A percentile compares a stretch with the other conserved stretches of the same genome.
phyloP scores from a whole-genome alignment of 2,797 vertebrate genomes.

The Falco columbarius region DNA sequence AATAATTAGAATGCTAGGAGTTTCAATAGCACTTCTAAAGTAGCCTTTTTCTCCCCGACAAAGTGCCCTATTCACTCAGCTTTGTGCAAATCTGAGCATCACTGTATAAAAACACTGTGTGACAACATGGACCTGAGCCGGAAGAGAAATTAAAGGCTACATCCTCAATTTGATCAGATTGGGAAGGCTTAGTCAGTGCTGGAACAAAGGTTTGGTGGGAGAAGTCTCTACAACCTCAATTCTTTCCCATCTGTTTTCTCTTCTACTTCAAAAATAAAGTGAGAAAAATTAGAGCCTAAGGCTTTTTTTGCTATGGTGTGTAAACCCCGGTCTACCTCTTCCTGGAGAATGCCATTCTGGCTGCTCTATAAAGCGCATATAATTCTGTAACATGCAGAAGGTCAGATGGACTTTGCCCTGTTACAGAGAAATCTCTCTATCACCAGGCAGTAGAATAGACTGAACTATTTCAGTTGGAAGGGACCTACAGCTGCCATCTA shows the following conservation, averaged over 20 bases:
- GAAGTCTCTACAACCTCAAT: not conserved
- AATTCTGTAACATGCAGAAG: not conserved
- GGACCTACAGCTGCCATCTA: not conserved
- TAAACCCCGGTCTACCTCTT: not conserved
- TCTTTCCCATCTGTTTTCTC: not conserved
- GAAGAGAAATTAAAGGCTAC: not conserved
- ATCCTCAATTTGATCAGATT: not conserved
- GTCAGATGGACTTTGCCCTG: not conserved
- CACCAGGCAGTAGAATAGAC: not conserved
- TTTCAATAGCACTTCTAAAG: not conserved
- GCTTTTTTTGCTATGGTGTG: not conserved
- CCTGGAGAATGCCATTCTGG: not conserved
- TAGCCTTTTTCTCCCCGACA: not conserved
- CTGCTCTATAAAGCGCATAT: rapidly evolving
- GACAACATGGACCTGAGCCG: not conserved
- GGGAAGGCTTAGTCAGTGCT: not conserved
- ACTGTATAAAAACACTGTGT: not conserved
- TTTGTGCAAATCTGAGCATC: not conserved
- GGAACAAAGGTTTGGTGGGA: not conserved
- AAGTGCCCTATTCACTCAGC: not conserved
- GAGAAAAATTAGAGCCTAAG: not conserved
- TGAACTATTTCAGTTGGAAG: not conserved
- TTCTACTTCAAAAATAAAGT: not conserved
- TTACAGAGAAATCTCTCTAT: not conserved
- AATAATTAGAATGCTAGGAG: not conserved